A percentile compares a stretch with the other conserved stretches of the same genome.
These are phyloP conservation scores for Agrilus biguttatus DNA, from an alignment of 2,888 invertebrate genomes.

Conservation along the genomic window DNA sequence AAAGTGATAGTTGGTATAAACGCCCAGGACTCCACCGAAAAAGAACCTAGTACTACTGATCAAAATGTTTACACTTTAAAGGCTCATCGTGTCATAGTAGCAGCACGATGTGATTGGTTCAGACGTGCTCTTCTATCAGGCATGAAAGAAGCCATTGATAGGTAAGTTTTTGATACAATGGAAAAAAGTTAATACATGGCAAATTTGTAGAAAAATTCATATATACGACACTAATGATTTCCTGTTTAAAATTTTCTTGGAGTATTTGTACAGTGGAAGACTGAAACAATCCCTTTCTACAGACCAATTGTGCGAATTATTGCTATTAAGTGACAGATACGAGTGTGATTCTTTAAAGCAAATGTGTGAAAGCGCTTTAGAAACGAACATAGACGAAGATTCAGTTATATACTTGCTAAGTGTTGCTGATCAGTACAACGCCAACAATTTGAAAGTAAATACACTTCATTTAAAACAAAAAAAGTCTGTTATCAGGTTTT, in stretches of 20 bases:
- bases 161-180: slow-evolving; percentile 24
- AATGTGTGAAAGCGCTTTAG: slow-evolving; percentile 46
- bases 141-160: slow-evolving; percentile 56
- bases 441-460: slow-evolving; percentile 37
- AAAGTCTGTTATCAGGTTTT: neutral
- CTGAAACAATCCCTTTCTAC: slow-evolving; percentile 33
- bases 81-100: slow-evolving; percentile 51
- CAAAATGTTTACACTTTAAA: slow-evolving; percentile 27
- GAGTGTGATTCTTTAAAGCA: slow-evolving; percentile 47
- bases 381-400: slow-evolving; percentile 44
- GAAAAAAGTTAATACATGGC: neutral
- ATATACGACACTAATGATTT: slow-evolving; percentile 50
- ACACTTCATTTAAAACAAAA: neutral
- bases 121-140: slow-evolving; percentile 51
- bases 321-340: slow-evolving; percentile 47
- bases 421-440: slow-evolving; percentile 52
- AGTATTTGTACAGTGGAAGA: slow-evolving; percentile 49
- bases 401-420: slow-evolving; percentile 48
- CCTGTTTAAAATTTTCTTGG: slow-evolving; percentile 44
- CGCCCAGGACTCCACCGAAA: neutral
- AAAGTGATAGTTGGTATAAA: slow-evolving; percentile 31
- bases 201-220: slow-evolving; percentile 41
- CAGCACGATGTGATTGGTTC: slow-evolving; percentile 56
- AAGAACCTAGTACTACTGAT: slow-evolving; percentile 2
- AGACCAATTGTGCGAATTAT: slow-evolving; percentile 46